Conservation (phyloP, 1,140 invertebrate genomes). For the Wasmannia auropunctata region DNA sequence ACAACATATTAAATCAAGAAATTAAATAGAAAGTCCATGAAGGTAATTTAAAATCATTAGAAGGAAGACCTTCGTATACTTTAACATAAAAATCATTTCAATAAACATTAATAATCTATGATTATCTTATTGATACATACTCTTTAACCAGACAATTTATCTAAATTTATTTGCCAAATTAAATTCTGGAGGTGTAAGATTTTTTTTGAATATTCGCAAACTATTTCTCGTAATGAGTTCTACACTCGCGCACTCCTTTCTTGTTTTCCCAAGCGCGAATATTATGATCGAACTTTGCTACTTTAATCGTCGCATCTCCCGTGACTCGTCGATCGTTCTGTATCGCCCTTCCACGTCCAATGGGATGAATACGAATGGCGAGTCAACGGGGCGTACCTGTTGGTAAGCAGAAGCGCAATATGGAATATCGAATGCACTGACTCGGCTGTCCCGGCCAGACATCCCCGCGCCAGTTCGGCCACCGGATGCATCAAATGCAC, state of each 20-base stretch:
- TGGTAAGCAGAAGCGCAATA: slow-evolving; percentile 71
- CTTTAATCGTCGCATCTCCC: slow-evolving; percentile 4
- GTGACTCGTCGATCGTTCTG: slow-evolving; percentile 15
- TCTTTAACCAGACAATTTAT: background rate
- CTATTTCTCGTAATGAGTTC: background rate
- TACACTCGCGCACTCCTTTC: background rate
- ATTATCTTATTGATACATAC: background rate
- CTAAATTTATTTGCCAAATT: background rate
- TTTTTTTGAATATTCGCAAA: background rate
- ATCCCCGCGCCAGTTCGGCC: slow-evolving; percentile 67
- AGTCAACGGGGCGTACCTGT: slow-evolving; percentile 64
- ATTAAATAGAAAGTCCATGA: no score
- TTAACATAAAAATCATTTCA: no score
- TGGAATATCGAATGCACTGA: slow-evolving; percentile 75
- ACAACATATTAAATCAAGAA: no score
- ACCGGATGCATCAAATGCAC: slow-evolving; percentile 75
- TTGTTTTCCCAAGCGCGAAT: background rate
- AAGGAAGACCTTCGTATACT: no score
- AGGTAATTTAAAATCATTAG: no score
- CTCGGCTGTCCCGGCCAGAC: slow-evolving; percentile 76
- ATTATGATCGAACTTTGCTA: slow-evolving; percentile 18
- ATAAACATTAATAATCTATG: background rate
- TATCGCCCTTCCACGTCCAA: slow-evolving; percentile 22
- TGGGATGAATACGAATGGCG: slow-evolving; percentile 59
- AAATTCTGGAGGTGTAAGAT: background rate